These are phyloP conservation scores for Stenodema calcarata DNA, from an alignment of 2,888 invertebrate species.

Conservation along the genomic window DNA sequence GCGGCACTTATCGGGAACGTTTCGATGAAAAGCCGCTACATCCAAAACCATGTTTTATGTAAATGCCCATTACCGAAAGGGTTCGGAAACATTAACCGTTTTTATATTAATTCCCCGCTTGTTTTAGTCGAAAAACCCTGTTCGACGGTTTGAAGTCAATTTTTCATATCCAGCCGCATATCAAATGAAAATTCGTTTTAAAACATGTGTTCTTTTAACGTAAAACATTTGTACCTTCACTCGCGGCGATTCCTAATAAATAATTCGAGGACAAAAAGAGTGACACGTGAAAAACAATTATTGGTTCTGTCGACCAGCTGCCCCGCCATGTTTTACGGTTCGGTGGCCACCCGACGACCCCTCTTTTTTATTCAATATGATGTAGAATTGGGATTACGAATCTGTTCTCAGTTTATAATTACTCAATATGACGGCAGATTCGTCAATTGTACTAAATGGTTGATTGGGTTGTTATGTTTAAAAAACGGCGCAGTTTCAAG, in stretches of 20 bases:
- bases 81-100: background rate
- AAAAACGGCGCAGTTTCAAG: no score
- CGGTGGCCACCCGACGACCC: background rate
- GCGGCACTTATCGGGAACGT: background rate
- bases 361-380: background rate
- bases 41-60: background rate
- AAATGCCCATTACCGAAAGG: background rate
- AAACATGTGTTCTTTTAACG: slow-evolving; percentile 11
- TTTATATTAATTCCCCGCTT: background rate
- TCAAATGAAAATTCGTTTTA: background rate
- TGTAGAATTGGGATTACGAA: background rate
- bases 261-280: background rate
- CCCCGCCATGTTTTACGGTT: background rate
- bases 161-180: background rate
- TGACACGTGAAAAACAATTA: slow-evolving; percentile 19
- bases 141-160: background rate
- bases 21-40: background rate
- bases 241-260: background rate
- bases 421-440: background rate
- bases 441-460: no score
- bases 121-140: background rate
- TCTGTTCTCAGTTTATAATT: background rate
- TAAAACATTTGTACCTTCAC: background rate
- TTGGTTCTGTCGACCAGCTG: slow-evolving; percentile 13
- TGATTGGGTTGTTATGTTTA: no score